These are phyloP conservation scores for Bathynomus jamesi DNA, from an alignment of 1,140 invertebrate genomes.

Conservation along the genomic window DNA sequence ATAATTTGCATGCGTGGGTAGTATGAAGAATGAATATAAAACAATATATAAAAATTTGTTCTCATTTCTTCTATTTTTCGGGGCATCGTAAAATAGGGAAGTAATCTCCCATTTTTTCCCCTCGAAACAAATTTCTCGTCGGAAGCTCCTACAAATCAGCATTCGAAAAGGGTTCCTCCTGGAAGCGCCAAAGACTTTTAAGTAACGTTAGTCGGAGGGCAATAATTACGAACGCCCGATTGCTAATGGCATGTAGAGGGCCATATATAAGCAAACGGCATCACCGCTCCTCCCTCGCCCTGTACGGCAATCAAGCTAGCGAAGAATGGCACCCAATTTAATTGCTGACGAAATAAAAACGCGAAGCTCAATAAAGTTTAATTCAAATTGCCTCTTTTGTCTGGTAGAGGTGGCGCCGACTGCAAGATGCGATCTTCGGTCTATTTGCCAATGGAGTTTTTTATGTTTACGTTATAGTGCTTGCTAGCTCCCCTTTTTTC, in stretches of 20 bases:
- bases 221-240: not conserved
- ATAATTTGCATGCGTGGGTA: no score
- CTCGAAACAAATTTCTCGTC: not conserved
- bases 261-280: conserved; percentile 1
- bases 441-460: not conserved
- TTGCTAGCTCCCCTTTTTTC: no score
- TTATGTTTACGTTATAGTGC: no score
- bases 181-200: not conserved
- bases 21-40: no score
- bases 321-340: not conserved
- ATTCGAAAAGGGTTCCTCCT: not conserved
- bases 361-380: conserved; percentile 1
- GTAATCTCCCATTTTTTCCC: not conserved
- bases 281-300: not conserved
- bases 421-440: not conserved
- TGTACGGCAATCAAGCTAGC: not conserved
- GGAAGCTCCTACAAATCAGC: not conserved
- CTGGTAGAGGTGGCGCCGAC: not conserved
- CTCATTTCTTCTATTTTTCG: not conserved
- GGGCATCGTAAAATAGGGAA: not conserved
- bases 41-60: not conserved
- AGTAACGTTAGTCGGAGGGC: not conserved
- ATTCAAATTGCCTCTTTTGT: not conserved
- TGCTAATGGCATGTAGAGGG: not conserved
- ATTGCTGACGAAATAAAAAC: not conserved